phyloP scores from a whole-genome alignment of 2,113 vertebrate genomes.

The Hassar affinis region DNA sequence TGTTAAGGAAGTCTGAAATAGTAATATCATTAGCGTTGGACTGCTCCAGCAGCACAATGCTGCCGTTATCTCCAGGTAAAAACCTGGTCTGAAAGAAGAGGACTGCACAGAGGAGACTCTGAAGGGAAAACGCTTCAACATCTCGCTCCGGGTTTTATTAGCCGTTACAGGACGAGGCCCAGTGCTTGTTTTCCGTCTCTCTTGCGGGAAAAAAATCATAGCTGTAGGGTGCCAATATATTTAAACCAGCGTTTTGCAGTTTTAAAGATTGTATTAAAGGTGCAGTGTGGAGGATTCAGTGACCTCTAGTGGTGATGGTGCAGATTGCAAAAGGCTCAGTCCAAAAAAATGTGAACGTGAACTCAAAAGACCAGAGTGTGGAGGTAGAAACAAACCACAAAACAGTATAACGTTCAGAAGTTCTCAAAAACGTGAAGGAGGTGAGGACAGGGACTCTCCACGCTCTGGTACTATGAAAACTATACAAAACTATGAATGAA shows the following conservation, averaged over 20 bases:
- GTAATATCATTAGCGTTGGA: constrained; percentile 4
- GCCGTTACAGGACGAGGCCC: neutral
- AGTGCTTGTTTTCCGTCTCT: neutral
- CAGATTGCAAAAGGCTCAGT: no score
- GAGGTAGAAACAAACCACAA: no score
- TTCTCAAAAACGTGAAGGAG: no score
- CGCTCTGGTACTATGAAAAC: no score
- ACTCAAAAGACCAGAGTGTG: no score
- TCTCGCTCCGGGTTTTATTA: neutral
- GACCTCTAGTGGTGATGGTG: no score
- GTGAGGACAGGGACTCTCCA: no score
- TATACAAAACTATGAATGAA: no score
- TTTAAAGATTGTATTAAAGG: neutral
- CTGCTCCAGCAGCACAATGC: neutral
- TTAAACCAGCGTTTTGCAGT: neutral
- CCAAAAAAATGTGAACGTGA: no score
- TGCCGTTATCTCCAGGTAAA: neutral
- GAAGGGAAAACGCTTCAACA: neutral
- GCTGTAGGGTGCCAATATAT: neutral
- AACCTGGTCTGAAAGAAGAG: neutral
- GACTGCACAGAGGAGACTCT: neutral
- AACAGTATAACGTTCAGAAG: no score
- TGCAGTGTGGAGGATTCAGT: neutral
- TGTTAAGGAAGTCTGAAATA: neutral
- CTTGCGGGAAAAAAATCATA: neutral